These are phyloP conservation scores for Dynastes tityus DNA, from an alignment of 2,888 invertebrate genomes.

Conservation along the genomic window DNA sequence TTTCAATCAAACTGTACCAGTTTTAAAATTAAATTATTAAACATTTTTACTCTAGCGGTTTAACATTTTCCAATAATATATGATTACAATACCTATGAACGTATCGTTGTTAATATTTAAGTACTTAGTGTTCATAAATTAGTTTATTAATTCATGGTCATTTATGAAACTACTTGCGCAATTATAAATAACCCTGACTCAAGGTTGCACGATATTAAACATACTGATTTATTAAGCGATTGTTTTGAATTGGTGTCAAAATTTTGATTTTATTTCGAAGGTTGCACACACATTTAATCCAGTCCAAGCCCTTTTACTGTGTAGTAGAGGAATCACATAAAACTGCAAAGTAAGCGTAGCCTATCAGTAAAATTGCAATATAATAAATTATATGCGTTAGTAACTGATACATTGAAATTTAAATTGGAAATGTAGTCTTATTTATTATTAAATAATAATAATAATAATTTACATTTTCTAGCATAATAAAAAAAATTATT, in stretches of 20 bases:
- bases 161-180: background rate
- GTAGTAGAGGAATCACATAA: no score
- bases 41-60: background rate
- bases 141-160: background rate
- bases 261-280: background rate
- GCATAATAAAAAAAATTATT: no score
- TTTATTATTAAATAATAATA: no score
- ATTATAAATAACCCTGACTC: background rate
- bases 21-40: background rate
- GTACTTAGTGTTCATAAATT: background rate
- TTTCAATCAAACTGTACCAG: no score
- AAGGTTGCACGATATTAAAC: background rate
- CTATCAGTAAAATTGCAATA: no score
- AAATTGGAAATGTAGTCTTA: no score
- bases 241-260: conserved; percentile 4
- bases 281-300: background rate
- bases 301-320: no score
- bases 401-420: no score
- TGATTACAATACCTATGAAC: background rate
- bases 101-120: no score
- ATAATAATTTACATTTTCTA: no score
- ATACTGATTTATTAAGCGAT: background rate
- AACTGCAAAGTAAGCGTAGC: no score
- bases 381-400: no score
- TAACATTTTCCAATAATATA: background rate